Conservation (phyloP, 2,113 vertebrate species). For the Astur gentilis region DNA sequence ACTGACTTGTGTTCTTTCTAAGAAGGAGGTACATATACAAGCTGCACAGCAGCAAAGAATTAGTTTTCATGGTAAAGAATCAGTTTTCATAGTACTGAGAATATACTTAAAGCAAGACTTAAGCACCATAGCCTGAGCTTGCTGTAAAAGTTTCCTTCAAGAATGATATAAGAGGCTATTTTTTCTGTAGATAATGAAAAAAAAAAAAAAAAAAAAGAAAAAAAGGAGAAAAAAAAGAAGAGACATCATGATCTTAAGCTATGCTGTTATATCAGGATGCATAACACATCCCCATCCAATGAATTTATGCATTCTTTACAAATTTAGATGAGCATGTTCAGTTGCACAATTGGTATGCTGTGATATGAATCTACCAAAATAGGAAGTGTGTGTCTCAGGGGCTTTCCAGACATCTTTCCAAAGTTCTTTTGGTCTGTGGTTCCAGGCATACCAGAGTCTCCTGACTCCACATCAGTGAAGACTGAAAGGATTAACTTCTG, state of each 20-base stretch:
- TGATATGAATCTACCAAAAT: not conserved
- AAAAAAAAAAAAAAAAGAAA: not conserved
- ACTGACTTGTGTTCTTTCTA: not conserved
- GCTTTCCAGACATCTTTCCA: not conserved
- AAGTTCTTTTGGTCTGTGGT: not conserved
- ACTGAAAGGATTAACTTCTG: not conserved
- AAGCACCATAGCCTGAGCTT: not conserved
- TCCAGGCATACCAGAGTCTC: not conserved
- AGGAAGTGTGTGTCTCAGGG: not conserved
- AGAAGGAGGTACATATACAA: not conserved
- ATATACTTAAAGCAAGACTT: not conserved
- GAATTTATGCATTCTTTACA: not conserved
- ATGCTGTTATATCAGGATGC: not conserved
- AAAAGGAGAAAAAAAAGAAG: not conserved
- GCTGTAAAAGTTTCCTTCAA: not conserved
- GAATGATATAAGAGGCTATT: not conserved
- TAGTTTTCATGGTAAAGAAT: not conserved
- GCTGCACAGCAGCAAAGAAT: not conserved
- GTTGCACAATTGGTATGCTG: not conserved
- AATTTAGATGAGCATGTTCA: not conserved
- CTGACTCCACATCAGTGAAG: not conserved
- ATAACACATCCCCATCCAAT: not conserved
- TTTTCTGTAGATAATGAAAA: not conserved
- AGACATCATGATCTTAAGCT: not conserved
- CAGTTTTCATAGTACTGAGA: not conserved